A percentile compares a stretch with the other conserved stretches of the same genome.
phyloP scores from a whole-genome alignment of 2,113 vertebrate species.

The Danionella cerebrum region DNA sequence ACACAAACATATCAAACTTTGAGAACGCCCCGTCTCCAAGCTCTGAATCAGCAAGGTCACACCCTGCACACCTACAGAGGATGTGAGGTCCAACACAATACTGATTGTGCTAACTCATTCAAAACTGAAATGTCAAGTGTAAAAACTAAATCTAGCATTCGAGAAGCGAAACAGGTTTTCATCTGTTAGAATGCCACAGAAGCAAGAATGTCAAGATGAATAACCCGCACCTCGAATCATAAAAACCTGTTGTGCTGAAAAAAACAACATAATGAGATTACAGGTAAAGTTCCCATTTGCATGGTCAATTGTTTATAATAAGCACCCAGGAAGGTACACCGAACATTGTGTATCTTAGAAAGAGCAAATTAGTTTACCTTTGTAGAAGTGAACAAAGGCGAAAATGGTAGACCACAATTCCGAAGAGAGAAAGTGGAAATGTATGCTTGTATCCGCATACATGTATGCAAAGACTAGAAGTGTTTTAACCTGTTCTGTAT shows the following conservation, averaged over 20 bases:
- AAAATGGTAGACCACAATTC: neutral
- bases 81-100: neutral
- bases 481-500: conserved; percentile 13
- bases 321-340: too few species aligned
- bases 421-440: neutral
- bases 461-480: neutral
- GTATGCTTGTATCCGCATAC: too few species aligned
- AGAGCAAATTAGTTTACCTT: too few species aligned
- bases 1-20: conserved; percentile 29
- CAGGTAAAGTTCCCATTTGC: neutral
- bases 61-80: conserved; percentile 19
- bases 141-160: neutral
- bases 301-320: neutral
- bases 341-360: neutral
- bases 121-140: neutral
- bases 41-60: conserved; percentile 21
- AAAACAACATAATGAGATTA: neutral
- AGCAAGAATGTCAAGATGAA: neutral
- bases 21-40: conserved; percentile 1
- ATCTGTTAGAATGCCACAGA: neutral
- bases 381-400: neutral
- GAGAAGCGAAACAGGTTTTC: conserved; percentile 1
- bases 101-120: neutral
- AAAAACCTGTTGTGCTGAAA: neutral
- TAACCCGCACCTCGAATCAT: neutral